phyloP scores from a whole-genome alignment of 2,113 vertebrate genomes.

The Syrmaticus mikado region DNA sequence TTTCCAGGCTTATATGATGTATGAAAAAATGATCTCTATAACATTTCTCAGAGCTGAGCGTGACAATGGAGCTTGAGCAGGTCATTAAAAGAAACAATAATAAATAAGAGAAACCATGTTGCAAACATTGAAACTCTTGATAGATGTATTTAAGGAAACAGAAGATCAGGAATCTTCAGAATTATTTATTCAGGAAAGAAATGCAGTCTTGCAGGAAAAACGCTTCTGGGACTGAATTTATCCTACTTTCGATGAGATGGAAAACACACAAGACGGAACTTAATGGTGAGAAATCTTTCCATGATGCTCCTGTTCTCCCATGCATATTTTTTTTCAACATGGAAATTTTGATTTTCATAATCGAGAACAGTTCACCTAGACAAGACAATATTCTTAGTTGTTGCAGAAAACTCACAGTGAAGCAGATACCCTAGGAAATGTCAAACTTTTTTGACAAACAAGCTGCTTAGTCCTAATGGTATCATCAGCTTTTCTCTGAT shows the following conservation, averaged over 20 bases:
- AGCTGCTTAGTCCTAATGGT: not conserved
- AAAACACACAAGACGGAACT: not conserved
- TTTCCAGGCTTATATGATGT: not conserved
- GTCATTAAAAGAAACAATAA: not conserved
- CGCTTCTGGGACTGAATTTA: not conserved
- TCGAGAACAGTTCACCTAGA: not conserved
- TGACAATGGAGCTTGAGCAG: not conserved
- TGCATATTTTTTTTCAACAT: not conserved
- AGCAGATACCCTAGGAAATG: not conserved
- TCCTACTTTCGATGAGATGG: not conserved
- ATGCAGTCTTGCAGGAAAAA: not conserved
- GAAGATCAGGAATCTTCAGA: conserved; percentile 2
- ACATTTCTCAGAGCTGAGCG: not conserved
- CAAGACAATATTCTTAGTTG: not conserved
- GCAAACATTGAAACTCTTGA: not conserved
- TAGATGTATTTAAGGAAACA: not conserved
- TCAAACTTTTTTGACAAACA: not conserved
- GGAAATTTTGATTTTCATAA: not conserved
- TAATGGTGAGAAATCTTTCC: not conserved
- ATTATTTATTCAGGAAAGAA: not conserved
- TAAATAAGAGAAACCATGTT: not conserved
- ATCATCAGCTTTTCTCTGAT: not conserved
- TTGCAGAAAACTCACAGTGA: not conserved
- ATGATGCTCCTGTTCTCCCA: not conserved
- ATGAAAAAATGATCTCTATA: not conserved